Conservation (phyloP, 2,797 vertebrate species). For the Heliangelus exortis region DNA sequence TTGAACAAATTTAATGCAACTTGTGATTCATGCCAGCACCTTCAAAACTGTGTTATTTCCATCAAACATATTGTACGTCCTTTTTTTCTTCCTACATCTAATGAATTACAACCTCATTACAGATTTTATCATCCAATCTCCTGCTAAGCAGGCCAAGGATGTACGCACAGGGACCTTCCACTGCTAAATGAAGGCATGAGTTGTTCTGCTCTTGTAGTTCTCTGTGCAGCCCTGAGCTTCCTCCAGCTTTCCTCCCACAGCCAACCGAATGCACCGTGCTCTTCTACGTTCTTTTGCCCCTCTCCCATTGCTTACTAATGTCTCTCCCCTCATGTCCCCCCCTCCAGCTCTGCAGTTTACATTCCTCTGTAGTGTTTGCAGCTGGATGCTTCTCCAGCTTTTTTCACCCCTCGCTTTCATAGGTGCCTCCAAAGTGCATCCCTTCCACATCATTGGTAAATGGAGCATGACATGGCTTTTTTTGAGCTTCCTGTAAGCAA, state of each 20-base stretch:
- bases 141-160: not conserved
- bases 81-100: not conserved
- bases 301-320: not conserved
- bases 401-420: not conserved
- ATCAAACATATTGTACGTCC: not conserved
- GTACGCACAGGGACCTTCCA: not conserved
- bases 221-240: not conserved
- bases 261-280: not conserved
- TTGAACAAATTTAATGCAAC: not conserved
- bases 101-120: not conserved
- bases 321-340: not conserved
- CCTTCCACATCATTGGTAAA: not conserved
- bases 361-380: not conserved
- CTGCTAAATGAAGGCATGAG: not conserved
- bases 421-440: not conserved
- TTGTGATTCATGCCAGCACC: conserved; percentile 19
- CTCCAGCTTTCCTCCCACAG: not conserved
- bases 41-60: not conserved
- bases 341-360: not conserved
- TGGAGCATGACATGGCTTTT: rapidly evolving
- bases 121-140: not conserved
- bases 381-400: not conserved
- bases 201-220: not conserved
- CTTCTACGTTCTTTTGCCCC: not conserved
- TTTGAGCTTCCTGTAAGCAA: not conserved